phyloP scores from a whole-genome alignment of 2,888 invertebrate species.

The Papilio elwesi region DNA sequence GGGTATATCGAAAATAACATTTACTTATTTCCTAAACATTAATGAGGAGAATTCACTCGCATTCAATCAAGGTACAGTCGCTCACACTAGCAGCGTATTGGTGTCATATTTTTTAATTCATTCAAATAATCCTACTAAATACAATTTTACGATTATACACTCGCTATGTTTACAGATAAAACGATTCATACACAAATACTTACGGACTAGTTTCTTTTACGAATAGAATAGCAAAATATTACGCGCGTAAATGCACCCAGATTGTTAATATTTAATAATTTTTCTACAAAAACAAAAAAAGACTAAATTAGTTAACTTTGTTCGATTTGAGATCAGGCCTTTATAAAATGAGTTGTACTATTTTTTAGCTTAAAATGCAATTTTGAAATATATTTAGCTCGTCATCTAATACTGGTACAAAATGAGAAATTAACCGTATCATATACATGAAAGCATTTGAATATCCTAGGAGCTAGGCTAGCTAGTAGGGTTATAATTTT shows the following conservation, averaged over 20 bases:
- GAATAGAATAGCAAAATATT: conserved; percentile 39
- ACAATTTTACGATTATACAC: conserved; percentile 20
- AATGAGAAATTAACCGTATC: too few relatives aligned
- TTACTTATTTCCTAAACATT: conserved; percentile 14
- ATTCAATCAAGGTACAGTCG: conserved; percentile 13
- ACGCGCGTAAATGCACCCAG: conserved; percentile 37
- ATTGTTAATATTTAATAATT: conserved; percentile 28
- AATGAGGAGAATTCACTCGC: background rate
- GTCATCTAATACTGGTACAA: conserved; percentile 39
- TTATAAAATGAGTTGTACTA: conserved; percentile 47
- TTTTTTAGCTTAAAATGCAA: conserved; percentile 45
- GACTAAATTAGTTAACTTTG: conserved; percentile 56
- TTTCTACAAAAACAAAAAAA: conserved; percentile 46
- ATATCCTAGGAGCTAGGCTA: too few relatives aligned
- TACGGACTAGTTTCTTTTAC: conserved; percentile 46
- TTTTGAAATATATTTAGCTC: conserved; percentile 46
- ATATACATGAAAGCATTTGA: too few relatives aligned
- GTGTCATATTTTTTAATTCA: conserved; percentile 25
- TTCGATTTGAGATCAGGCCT: conserved; percentile 66
- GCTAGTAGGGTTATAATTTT: too few relatives aligned
- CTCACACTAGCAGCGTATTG: conserved; percentile 31
- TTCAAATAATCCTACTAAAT: conserved; percentile 33
- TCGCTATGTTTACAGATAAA: conserved; percentile 19
- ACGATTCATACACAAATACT: conserved; percentile 35
- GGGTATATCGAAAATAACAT: conserved; percentile 6